Percentiles rank a stretch among this genome's conserved stretches.
Evolutionary conservation across 2,797 vertebrate species (phyloP).

Genomic region (Sarcoramphus papa): DNA sequence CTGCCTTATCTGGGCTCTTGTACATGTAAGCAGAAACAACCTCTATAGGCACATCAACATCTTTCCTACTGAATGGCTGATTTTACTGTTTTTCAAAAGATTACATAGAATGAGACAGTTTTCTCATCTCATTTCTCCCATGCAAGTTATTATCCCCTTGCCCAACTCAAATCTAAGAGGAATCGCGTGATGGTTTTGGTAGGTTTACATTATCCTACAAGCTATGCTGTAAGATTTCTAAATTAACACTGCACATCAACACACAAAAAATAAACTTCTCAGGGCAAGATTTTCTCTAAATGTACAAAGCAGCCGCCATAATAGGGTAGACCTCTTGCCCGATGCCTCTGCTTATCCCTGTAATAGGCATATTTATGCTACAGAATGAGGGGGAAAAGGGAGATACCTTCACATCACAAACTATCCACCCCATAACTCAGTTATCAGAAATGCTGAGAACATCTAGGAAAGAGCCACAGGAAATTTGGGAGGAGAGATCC

Average conservation of each 20-base stretch:
- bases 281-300: background rate
- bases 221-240: background rate
- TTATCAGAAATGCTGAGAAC: background rate
- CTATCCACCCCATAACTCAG: background rate
- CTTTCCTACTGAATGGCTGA: background rate
- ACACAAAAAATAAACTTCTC: background rate
- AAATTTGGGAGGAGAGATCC: background rate
- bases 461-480: background rate
- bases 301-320: background rate
- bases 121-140: background rate
- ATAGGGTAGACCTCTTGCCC: background rate
- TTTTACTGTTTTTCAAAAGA: background rate
- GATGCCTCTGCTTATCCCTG: background rate
- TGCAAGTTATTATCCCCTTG: background rate
- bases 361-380: background rate
- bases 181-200: background rate
- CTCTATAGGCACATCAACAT: background rate
- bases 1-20: background rate
- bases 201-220: background rate
- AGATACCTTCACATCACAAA: background rate
- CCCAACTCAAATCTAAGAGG: background rate
- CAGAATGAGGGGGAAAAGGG: background rate
- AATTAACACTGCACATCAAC: background rate
- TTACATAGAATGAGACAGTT: background rate
- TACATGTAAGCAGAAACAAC: background rate